Percentiles rank a stretch among this genome's conserved stretches.
Conservation (phyloP, 2,113 vertebrate genomes). For the Neotoma lepida region DNA sequence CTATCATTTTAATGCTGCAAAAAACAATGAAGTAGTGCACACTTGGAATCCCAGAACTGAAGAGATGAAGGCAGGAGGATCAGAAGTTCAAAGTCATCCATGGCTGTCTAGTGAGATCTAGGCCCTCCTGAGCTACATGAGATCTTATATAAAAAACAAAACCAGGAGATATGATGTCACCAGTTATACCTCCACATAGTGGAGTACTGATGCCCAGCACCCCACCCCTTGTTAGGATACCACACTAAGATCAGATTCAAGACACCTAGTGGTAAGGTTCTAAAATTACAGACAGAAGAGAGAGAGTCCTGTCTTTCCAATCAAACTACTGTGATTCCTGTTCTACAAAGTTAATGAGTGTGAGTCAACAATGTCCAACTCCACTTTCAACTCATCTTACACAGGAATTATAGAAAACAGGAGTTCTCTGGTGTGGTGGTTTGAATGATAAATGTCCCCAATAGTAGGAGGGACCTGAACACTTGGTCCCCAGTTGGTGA, state of each 20-base stretch:
- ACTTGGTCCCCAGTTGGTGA: background rate
- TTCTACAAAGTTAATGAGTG: background rate
- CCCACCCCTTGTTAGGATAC: background rate
- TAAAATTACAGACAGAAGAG: background rate
- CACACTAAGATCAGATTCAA: background rate
- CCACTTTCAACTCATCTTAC: background rate
- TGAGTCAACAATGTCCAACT: background rate
- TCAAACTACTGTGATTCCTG: background rate
- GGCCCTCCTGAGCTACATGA: background rate
- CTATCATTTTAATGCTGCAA: background rate
- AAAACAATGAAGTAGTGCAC: background rate
- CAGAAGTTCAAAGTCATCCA: background rate
- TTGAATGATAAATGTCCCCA: background rate
- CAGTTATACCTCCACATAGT: background rate
- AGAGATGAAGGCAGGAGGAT: background rate
- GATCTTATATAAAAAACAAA: background rate
- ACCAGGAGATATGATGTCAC: background rate
- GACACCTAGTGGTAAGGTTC: background rate
- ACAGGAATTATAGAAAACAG: background rate
- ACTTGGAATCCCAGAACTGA: background rate
- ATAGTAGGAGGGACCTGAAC: background rate
- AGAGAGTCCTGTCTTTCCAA: too few relatives aligned
- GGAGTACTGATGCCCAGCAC: background rate
- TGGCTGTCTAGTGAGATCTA: background rate
- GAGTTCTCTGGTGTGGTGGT: background rate